These are phyloP conservation scores for Bhutanitis thaidina DNA, from an alignment of 2,888 invertebrate genomes.

Conservation along the genomic window DNA sequence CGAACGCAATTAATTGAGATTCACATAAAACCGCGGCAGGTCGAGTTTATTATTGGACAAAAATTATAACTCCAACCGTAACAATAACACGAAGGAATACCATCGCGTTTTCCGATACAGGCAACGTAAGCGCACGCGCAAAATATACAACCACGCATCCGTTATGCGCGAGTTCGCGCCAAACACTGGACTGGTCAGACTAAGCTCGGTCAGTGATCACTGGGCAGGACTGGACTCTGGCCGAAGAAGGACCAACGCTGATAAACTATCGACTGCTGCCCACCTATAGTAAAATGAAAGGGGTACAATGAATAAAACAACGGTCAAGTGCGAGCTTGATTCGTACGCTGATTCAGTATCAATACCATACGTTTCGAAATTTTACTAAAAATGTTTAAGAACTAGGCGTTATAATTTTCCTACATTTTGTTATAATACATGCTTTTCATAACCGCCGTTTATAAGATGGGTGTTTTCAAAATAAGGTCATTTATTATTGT, in stretches of 20 bases:
- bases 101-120: constrained; percentile 42
- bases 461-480: no score
- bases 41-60: constrained; percentile 53
- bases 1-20: constrained; percentile 44
- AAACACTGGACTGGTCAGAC: constrained; percentile 35
- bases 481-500: no score
- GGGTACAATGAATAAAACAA: neutral
- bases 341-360: no score
- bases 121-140: constrained; percentile 34
- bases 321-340: no score
- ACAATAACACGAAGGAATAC: constrained; percentile 4
- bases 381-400: no score
- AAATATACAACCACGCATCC: constrained; percentile 34
- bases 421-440: no score
- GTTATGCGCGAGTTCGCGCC: constrained; percentile 46
- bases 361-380: no score
- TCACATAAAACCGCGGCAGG: constrained; percentile 41
- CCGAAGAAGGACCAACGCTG: neutral
- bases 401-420: no score
- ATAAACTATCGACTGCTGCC: neutral
- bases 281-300: neutral
- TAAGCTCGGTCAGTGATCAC: no score
- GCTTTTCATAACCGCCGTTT: no score
- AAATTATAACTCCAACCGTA: constrained; percentile 44
- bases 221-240: no score